Percentiles rank a stretch among this genome's conserved stretches.
Conservation (phyloP, 92 coral and sea anemone genomes). For the Desmophyllum pertusum region DNA sequence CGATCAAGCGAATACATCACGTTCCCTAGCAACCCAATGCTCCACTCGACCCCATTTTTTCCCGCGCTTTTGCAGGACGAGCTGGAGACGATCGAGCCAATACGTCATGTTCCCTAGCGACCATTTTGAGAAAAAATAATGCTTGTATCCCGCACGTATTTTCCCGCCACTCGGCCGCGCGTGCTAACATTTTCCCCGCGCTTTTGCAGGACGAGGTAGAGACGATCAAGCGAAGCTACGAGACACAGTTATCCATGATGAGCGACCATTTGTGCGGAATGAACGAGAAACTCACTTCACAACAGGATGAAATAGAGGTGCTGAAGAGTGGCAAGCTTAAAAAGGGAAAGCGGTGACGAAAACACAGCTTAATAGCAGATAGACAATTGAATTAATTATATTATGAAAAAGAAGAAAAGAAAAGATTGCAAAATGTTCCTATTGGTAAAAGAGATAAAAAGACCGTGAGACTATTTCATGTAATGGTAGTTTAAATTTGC, state of each 20-base stretch:
- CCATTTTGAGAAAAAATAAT: no score
- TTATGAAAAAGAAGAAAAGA: neutral
- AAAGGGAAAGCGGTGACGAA: constrained; percentile 73
- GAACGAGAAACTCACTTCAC: constrained; percentile 95
- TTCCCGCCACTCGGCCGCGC: neutral
- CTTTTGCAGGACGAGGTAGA: constrained; percentile 86
- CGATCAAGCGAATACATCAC: no score
- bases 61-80: constrained; percentile 11
- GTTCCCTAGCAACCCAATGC: neutral
- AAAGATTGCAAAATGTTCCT: neutral
- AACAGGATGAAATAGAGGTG: constrained; percentile 94
- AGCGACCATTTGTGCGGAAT: constrained; percentile 98
- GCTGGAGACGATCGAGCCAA: no score
- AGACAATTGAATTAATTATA: neutral
- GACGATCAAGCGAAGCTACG: constrained; percentile 96
- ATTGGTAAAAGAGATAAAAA: neutral
- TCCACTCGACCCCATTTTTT: neutral
- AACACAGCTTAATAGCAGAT: neutral
- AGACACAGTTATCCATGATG: constrained; percentile 98
- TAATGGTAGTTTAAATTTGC: neutral
- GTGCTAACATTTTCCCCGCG: neutral
- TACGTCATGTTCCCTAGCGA: neutral
- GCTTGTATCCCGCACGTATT: neutral
- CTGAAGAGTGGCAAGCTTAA: constrained; percentile 83
- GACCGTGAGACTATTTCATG: neutral